A percentile compares a stretch with the other conserved stretches of the same genome.
Conservation (phyloP, 1,140 invertebrate genomes). For the Microplitis mediator region DNA sequence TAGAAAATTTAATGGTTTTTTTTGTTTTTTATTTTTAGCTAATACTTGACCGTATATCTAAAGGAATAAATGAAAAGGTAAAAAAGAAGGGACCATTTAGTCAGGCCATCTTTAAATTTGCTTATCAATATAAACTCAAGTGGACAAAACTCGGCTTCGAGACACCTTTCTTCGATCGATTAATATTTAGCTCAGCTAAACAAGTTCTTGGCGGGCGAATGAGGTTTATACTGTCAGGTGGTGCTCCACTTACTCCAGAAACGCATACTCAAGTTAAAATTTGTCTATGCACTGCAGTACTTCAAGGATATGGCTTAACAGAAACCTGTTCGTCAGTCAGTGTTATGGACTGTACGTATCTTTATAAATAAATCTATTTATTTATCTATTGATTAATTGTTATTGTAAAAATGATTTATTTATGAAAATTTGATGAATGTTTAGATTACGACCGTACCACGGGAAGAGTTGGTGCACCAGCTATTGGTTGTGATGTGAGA, state of each 20-base stretch:
- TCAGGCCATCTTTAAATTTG: conserved; percentile 86
- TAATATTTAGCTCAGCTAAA: conserved; percentile 68
- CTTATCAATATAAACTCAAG: conserved; percentile 87
- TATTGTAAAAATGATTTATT: conserved; percentile 31
- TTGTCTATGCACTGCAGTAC: conserved; percentile 87
- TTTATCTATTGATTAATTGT: conserved; percentile 29
- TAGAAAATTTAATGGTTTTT: conserved; percentile 23
- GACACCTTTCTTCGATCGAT: conserved; percentile 78
- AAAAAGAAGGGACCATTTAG: conserved; percentile 76
- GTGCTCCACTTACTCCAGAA: conserved; percentile 93
- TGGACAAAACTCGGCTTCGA: conserved; percentile 85
- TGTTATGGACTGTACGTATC: conserved; percentile 78
- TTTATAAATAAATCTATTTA: conserved; percentile 9
- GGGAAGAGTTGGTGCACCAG: conserved; percentile 89
- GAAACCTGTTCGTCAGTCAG: conserved; percentile 94
- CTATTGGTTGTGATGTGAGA: conserved; percentile 83
- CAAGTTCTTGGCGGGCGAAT: conserved; percentile 86
- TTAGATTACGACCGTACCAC: conserved; percentile 71
- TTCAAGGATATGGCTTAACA: conserved; percentile 96
- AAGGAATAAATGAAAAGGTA: conserved; percentile 92
- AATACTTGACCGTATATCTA: conserved; percentile 94
- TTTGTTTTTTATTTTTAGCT: conserved; percentile 66
- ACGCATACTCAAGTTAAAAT: conserved; percentile 94
- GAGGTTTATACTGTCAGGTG: conserved; percentile 86
- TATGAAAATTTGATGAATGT: too few species aligned